Evolutionary conservation across 2,888 invertebrate species (phyloP).

Genomic region (Galerucella calmariensis): DNA sequence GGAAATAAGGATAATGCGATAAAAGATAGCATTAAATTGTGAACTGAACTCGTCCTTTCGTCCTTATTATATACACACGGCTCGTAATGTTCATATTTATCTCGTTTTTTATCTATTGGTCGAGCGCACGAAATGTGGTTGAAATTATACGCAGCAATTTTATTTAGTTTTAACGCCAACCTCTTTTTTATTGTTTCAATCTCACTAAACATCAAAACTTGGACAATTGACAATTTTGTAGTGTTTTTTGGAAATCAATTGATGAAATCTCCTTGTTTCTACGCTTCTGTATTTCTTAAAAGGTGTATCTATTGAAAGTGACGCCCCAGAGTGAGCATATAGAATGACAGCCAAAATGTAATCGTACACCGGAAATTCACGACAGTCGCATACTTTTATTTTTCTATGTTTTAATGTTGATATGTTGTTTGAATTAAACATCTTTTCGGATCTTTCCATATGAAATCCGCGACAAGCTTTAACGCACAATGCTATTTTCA

Average conservation of each 20-base stretch:
- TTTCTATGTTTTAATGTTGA: conserved; percentile 5
- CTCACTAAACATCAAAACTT: not conserved
- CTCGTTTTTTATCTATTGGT: conserved; percentile 40
- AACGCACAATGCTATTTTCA: conserved; percentile 50
- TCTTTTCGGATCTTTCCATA: conserved; percentile 47
- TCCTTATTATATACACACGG: conserved; percentile 32
- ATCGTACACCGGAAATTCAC: conserved; percentile 36
- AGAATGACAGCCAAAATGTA: conserved; percentile 18
- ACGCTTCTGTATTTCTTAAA: conserved; percentile 6
- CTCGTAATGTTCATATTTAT: conserved; percentile 40
- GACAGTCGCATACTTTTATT: conserved; percentile 17
- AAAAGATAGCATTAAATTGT: conserved; percentile 40
- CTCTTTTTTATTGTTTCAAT: not conserved
- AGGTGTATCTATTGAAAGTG: conserved; percentile 9
- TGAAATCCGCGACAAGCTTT: conserved; percentile 44
- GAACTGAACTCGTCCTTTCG: conserved; percentile 32
- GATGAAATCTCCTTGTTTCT: not conserved
- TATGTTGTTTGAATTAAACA: conserved; percentile 40
- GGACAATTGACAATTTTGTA: too few species aligned
- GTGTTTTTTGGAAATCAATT: not conserved
- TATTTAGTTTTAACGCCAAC: conserved; percentile 26
- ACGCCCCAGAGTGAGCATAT: not conserved
- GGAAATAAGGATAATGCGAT: conserved; percentile 39
- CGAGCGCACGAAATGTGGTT: conserved; percentile 41
- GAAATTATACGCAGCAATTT: conserved; percentile 35